Evolutionary conservation across 2,113 vertebrate genomes (phyloP).

Genomic region (Vidua macroura): DNA sequence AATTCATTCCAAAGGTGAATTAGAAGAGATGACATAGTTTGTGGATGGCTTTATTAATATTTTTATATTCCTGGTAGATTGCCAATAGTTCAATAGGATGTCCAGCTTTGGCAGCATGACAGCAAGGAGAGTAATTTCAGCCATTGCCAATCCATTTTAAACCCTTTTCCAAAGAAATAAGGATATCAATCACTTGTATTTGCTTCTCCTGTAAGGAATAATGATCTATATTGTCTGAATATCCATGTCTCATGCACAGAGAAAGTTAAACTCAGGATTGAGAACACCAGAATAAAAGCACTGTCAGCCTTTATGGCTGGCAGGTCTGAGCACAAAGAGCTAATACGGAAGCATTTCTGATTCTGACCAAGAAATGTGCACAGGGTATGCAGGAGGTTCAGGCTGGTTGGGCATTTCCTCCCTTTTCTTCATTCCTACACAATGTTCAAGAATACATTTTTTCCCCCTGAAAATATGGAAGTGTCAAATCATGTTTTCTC

Average conservation of each 20-base stretch:
- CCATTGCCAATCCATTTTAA: conserved; percentile 46
- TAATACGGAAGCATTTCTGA: not conserved
- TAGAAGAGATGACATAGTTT: not conserved
- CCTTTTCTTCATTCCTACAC: not conserved
- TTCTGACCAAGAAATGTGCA: not conserved
- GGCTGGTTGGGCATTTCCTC: not conserved
- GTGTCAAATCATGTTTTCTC: conserved; percentile 9
- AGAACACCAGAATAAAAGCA: not conserved
- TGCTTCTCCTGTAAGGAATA: not conserved
- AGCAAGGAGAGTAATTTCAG: conserved; percentile 16
- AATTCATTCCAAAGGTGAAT: not conserved
- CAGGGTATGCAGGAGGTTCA: not conserved
- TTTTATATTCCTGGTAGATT: conserved; percentile 16
- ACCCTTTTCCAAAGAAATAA: conserved; percentile 34
- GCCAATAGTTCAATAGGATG: not conserved
- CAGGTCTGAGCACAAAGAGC: not conserved
- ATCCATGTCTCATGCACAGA: not conserved
- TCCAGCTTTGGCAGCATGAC: conserved; percentile 18
- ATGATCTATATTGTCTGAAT: not conserved
- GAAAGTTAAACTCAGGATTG: not conserved
- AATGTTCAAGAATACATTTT: not conserved
- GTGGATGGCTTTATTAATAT: not conserved
- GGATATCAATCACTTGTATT: not conserved
- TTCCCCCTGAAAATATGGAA: not conserved
- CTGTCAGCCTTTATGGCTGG: not conserved